Percentiles rank a stretch among this genome's conserved stretches.
These are phyloP conservation scores for Panulirus ornatus DNA, from an alignment of 1,140 invertebrate genomes.

Conservation along the genomic window DNA sequence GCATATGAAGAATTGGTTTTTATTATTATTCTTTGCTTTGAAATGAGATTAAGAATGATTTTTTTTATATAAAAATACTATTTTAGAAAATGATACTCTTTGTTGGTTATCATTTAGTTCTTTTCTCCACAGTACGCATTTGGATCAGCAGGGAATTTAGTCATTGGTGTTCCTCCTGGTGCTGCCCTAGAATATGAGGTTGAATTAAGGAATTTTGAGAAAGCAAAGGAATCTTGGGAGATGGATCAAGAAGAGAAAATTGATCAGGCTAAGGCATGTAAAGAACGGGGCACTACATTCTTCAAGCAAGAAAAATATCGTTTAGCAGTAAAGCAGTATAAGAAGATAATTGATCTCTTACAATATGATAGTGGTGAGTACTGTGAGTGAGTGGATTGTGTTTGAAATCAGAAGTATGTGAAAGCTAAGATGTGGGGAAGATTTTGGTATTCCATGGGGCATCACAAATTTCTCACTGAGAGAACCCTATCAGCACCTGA, in stretches of 20 bases:
- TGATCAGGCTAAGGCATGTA: constrained; percentile 88
- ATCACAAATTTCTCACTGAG: too few relatives aligned
- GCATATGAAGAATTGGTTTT: too few relatives aligned
- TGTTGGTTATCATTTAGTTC: not conserved
- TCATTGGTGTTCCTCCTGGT: constrained; percentile 88
- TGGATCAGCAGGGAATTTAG: constrained; percentile 84
- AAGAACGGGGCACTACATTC: constrained; percentile 94
- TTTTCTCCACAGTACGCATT: constrained; percentile 85
- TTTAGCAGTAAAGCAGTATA: constrained; percentile 93
- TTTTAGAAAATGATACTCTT: too few relatives aligned
- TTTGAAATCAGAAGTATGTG: too few relatives aligned
- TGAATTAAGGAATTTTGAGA: constrained; percentile 90
- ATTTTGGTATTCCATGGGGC: too few relatives aligned
- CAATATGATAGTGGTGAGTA: constrained; percentile 79
- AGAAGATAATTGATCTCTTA: constrained; percentile 83
- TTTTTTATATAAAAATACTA: too few relatives aligned
- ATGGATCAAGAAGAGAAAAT: constrained; percentile 88
- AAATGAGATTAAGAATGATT: too few relatives aligned
- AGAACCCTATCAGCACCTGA: too few relatives aligned
- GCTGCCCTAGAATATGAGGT: constrained; percentile 90
- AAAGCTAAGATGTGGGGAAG: too few relatives aligned
- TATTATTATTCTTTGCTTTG: too few relatives aligned
- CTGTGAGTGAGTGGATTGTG: too few relatives aligned
- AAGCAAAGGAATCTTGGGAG: constrained; percentile 88
- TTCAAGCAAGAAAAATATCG: constrained; percentile 89